Evolutionary conservation across 2,888 invertebrate genomes (phyloP).

Genomic region (Amblyjoppa fuscipennis): DNA sequence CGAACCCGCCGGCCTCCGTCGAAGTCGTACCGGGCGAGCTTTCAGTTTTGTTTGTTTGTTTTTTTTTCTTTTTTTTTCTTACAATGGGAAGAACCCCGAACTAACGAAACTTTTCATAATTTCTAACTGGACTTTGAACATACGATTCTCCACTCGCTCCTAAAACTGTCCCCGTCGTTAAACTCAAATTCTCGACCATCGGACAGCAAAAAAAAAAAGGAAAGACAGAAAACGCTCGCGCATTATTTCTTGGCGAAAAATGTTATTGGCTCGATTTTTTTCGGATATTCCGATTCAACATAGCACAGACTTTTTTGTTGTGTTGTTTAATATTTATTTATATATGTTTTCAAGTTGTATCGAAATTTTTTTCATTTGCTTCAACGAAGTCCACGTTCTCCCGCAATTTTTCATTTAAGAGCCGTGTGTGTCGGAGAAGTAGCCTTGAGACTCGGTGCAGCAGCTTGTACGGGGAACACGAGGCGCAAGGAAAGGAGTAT

Average conservation of each 20-base stretch:
- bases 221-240: neutral
- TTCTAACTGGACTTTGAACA: neutral
- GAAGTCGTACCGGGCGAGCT: constrained; percentile 36
- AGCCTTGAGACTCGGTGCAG: constrained; percentile 65
- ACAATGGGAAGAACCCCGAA: neutral
- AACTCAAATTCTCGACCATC: too few relatives aligned
- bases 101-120: neutral
- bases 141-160: neutral
- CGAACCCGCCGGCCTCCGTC: constrained; percentile 40
- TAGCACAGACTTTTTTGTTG: too few relatives aligned
- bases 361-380: constrained; percentile 1
- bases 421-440: constrained; percentile 44
- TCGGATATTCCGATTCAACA: too few relatives aligned
- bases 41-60: neutral
- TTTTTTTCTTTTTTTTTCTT: too few relatives aligned
- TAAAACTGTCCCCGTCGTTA: too few relatives aligned
- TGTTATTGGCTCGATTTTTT: too few relatives aligned
- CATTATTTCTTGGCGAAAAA: neutral
- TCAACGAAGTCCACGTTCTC: neutral
- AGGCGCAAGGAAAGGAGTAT: constrained; percentile 26
- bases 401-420: neutral
- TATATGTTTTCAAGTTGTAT: too few relatives aligned
- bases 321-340: too few relatives aligned
- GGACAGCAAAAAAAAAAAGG: neutral
- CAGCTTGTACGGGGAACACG: neutral